phyloP scores from a whole-genome alignment of 2,113 vertebrate species.

The Loxodonta africana region DNA sequence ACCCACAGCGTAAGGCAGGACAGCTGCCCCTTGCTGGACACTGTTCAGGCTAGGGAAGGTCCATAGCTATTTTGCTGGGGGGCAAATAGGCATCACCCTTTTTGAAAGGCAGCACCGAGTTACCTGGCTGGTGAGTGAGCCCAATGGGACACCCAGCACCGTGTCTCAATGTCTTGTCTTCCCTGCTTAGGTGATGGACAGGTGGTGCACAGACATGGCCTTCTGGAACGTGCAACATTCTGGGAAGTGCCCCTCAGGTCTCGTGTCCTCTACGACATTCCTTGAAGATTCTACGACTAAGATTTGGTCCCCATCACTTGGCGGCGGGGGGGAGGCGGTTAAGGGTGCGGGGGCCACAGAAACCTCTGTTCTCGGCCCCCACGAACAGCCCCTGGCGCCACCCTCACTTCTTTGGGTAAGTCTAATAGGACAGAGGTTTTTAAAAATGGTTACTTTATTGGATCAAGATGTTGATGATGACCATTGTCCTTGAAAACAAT shows the following conservation, averaged over 20 bases:
- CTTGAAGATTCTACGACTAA: not conserved
- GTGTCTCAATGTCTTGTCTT: not conserved
- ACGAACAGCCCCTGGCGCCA: not conserved
- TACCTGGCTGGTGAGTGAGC: not conserved
- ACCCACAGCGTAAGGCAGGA: rapidly evolving
- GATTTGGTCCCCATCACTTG: no score
- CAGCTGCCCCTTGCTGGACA: rapidly evolving
- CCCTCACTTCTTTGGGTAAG: not conserved
- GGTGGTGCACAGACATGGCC: rapidly evolving
- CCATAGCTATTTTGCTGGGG: not conserved
- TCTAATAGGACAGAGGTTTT: not conserved
- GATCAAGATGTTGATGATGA: slow-evolving; percentile 22
- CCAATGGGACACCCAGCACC: not conserved
- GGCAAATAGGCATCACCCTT: not conserved
- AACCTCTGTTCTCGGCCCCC: not conserved
- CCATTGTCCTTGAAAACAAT: not conserved
- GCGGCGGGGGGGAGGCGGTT: not conserved
- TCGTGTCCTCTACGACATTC: not conserved
- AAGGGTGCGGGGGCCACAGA: not conserved
- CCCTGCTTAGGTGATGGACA: not conserved
- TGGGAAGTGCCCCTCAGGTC: not conserved
- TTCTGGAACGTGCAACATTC: not conserved
- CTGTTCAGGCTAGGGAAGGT: not conserved
- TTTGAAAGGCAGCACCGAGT: not conserved
- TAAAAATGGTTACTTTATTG: not conserved